Base-by-base conservation (phyloP, 2,888 invertebrate genomes). In the Lepidochrysops patricia region DNA sequence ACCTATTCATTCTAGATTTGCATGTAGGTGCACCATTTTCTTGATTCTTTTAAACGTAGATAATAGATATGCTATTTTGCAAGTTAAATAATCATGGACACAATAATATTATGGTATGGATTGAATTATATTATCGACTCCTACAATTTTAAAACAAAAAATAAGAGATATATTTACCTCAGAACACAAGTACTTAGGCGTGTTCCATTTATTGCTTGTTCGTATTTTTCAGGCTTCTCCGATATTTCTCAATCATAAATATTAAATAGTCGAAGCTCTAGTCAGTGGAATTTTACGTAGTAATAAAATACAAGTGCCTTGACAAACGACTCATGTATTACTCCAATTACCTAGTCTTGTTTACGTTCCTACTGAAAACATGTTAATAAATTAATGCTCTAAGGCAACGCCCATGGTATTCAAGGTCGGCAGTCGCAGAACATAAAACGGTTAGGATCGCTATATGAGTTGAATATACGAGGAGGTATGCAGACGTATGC, bases 351-450 rank as follows among this genome's bases (percentile, higher is more conserved):
- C 19, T 19, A 43, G 19, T 9, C 43, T 43, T 43, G 43, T 43
- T 43, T 43, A 43, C 43, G 43, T 43, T 43, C 12, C 43, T 43
- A 23, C 43, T 43, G 43, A 23, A 43, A 43, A 43, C 43, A 43
- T 43, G 43, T 43, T 43, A 37, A 49, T 49, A 50, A 50, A 50
- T 50, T 50, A 50, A 32, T 52, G 15, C 9, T 52, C 9, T 54
- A 54, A 29, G 54, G 32, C 54, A 12, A 19, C 54, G 29, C 52
- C 52, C 52, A 52, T 52, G 54, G 26, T 61, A 52, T 62, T 68
- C 78, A 77, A 79, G 81, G 80, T 71, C 74, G 66, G 37, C 64
- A 4, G 64, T 67, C 73, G 74, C 73, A 74, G 74, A 75, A 72
- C 71, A 72, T 67, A 52, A 60, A 63, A 32, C 59, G 74, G 73